Base-by-base conservation (phyloP, 2,113 vertebrate species). In the Galeopterus variegatus region DNA sequence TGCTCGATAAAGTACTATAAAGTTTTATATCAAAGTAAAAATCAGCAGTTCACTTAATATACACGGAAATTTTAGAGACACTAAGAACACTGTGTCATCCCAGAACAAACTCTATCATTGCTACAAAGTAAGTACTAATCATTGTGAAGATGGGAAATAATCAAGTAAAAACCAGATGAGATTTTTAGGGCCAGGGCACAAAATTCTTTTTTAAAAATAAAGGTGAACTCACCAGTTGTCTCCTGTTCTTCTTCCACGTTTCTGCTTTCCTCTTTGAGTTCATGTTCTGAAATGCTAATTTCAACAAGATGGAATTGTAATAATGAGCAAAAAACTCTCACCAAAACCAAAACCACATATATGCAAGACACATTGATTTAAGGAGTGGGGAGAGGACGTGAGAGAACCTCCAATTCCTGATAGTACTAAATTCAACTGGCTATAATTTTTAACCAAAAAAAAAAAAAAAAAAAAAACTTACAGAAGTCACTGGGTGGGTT, bases 241-340 rank as follows among this genome's bases (percentile, higher is more conserved):
- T 98, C 82, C 99, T 99, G 98, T 99, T 99, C 97, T 99, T 99
- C 98, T 99, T 99, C 99, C 99, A 99, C 0, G 99, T 99, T 97
- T 99, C 99, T 96, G 99, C 99, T 99, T 99, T 99, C 98, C 99
- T 99, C 98, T 99, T 99, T 5, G 99, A 99, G 97, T 99, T 99
- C 99, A 99, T 99, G 90, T 99, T 99, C 98, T 99, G 99, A 98
- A 99, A 99, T 21, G 99, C 99, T 99, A 87, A 98, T 97, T 97
- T 73, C 33, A 97, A 97, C 96, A 95, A 5, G 94, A 92, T 23
- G 96, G 77, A 95, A 91, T 24, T 54, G 19, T 28, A 70, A 67
- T 64, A 60, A 95, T 54, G n/a, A 69, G 87, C n/a, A 36, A 48
- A 93, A 79, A 97, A 8, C 28, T 81, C 33, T 89, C 24, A 48